Evolutionary conservation across 1,140 invertebrate species (phyloP), one percentile per base, ranked within the genome.

Genomic region (Listronotus oregonensis): DNA sequence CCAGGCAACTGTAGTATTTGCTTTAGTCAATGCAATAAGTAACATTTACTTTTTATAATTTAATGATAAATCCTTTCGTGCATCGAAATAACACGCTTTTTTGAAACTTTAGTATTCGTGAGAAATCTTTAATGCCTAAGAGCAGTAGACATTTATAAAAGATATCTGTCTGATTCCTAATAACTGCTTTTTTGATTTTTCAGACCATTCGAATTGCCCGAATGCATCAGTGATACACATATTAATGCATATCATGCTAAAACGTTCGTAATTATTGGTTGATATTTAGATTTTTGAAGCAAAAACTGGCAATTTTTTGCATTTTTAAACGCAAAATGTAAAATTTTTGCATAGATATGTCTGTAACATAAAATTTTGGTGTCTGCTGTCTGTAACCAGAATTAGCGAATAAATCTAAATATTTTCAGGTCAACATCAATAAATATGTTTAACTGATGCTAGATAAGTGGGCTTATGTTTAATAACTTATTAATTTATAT

Each of bases 221-320:
- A 37, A 14, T 37, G 31, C 31, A 14, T 14, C 54, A 57, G 42
- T 57, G 54, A 57, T 57, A 57, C 54, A 57, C 54, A 57, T 57
- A 57, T 43, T 43, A 43, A 21, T 51, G n/a, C 21, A 42, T 31
- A 11, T 57, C 27, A 39, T 54, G 51, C 32, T 54, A 54, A 27
- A 54, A 54, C 15, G 10, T 34, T 39, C n/a, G n/a, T 43, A 15
- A 21, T 47, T 12, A 59, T 49, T 49, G 46, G 31, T 14, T 49
- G 57, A 27, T 44, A 18, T 21, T 56, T 21, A 21, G 18, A 56
- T 56, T n/a, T 42, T 3, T 55, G 8, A 39, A 31, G 17, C 31
- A 27, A 34, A 18, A 51, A 9, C 15, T 5, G 34, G 14, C 31
- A 17, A n/a, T 55, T 39, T 54, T 15, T 40, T 21, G n/a, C 32